A percentile compares a stretch with the other conserved stretches of the same genome.
phyloP scores from a whole-genome alignment of 2,888 invertebrate genomes.

The Parthenolecanium corni region DNA sequence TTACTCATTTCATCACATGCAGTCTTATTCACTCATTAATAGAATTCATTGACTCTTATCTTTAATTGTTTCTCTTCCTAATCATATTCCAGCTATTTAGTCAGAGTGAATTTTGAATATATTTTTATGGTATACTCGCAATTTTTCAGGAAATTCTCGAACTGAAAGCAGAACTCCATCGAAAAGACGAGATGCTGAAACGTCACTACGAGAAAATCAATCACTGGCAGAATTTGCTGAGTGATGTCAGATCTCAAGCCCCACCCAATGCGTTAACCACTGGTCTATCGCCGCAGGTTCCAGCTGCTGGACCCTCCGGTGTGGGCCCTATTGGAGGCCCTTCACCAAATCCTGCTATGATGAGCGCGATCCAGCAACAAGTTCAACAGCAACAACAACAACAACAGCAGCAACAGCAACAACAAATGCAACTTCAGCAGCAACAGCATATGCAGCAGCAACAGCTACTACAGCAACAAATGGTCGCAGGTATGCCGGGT shows the following conservation, averaged over 20 bases:
- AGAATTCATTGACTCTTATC: no score
- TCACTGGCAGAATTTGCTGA: constrained; percentile 72
- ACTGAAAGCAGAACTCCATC: constrained; percentile 64
- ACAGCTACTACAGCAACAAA: constrained; percentile 43
- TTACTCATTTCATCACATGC: no score
- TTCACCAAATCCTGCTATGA: constrained; percentile 14
- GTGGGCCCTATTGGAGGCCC: constrained; percentile 32
- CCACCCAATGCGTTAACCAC: constrained; percentile 26
- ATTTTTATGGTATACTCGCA: no score
- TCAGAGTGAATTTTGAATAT: background rate
- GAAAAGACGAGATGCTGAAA: constrained; percentile 81
- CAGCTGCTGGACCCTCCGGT: constrained; percentile 35
- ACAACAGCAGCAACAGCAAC: constrained; percentile 35
- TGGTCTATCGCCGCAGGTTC: background rate
- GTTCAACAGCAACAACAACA: constrained; percentile 33
- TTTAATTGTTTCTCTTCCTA: no score
- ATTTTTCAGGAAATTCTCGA: constrained; percentile 63
- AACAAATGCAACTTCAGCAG: constrained; percentile 29
- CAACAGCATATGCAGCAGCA: constrained; percentile 42
- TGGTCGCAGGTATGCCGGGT: constrained; percentile 9
- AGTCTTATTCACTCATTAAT: no score
- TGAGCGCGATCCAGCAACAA: constrained; percentile 30
- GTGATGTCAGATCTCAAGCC: constrained; percentile 48
- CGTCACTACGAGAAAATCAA: constrained; percentile 82
- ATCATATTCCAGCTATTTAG: no score